These are phyloP conservation scores for Onychorhynchus coronatus DNA, from an alignment of 2,113 vertebrate genomes.

Conservation along the genomic window DNA sequence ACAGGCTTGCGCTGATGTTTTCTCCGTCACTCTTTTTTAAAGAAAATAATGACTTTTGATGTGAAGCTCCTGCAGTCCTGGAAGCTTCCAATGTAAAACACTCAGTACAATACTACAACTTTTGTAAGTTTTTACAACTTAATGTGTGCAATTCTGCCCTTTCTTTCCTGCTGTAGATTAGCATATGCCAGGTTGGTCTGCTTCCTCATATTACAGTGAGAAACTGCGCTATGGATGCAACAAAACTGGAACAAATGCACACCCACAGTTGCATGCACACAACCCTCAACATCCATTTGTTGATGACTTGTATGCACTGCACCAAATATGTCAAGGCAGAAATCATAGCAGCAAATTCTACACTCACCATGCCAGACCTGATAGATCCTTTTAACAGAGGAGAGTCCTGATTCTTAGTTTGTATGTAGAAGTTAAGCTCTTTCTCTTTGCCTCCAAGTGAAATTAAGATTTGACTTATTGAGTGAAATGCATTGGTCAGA, in stretches of 20 bases:
- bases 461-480: background rate
- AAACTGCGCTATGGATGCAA: background rate
- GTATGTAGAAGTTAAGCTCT: background rate
- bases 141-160: background rate
- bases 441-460: background rate
- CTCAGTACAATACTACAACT: background rate
- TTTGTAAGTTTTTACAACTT: too few relatives aligned
- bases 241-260: background rate
- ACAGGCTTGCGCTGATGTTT: background rate
- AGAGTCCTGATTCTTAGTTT: background rate
- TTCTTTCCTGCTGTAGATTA: background rate
- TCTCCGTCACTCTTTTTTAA: background rate
- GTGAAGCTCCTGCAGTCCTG: background rate
- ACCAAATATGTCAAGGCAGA: background rate
- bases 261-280: background rate
- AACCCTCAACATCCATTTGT: background rate
- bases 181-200: background rate
- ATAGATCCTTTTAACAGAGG: background rate
- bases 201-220: background rate
- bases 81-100: background rate
- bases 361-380: background rate
- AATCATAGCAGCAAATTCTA: background rate
- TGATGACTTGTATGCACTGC: fast-evolving
- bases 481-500: background rate
- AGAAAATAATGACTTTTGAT: background rate